Evolutionary conservation across 2,797 vertebrate species (phyloP), one percentile per base, ranked within the genome.

Genomic region (Poecilia gillii): DNA sequence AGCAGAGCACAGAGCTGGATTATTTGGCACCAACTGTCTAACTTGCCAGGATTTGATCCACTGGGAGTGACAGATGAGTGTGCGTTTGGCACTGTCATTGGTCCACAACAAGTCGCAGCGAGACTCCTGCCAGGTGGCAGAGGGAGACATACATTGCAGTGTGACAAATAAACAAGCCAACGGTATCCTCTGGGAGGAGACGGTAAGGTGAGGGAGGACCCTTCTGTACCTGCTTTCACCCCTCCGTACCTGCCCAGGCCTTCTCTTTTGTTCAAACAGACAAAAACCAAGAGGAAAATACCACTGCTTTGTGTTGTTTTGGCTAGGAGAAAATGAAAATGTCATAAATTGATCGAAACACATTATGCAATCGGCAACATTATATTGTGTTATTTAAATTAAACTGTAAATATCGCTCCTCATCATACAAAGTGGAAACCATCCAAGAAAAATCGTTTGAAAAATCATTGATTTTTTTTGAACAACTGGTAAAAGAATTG

Each of bases 81-180:
- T 75, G 90, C 79, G 55, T 92, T 92, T 93, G 93, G 92, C 91
- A 89, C 92, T 45, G 85, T 93, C 89, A 87, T 85, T 87, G 90
- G 90, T 93, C 92, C 89, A 89, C 90, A 90, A 91, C 88, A 91
- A 90, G 93, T 92, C 81, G 82, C 84, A 84, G 70, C 36, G 81
- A 90, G 83, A 84, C 86, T 91, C 79, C 85, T 88, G 88, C 91
- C 90, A 91, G 91, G 89, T 88, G 91, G 88, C 92, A 85, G 75
- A 73, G 82, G 89, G 75, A 84, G 84, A 80, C 51, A 18, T 86
- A 85, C 88, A 84, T 82, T 81, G 87, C 87, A 86, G 68, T 82
- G 84, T 91, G 88, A 90, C 88, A 91, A 88, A 91, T 91, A 90
- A 92, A 91, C 89, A 92, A 90, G 78, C 78, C 66, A 18, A 78